These are phyloP conservation scores for Mycteria americana DNA, from an alignment of 2,797 vertebrate genomes.

Conservation along the genomic window DNA sequence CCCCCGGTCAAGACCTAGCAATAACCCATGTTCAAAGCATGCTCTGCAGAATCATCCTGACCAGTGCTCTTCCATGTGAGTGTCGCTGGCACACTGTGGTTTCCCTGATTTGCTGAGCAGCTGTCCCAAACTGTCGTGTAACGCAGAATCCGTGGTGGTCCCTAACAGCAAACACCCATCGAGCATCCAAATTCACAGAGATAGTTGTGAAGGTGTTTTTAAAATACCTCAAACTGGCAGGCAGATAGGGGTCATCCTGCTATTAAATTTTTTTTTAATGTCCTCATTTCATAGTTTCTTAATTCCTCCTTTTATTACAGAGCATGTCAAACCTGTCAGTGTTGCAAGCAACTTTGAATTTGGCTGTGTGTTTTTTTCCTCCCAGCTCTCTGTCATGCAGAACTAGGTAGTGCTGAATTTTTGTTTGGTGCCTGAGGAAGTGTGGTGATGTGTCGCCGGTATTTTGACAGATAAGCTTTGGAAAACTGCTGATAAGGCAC, in stretches of 20 bases:
- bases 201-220: neutral
- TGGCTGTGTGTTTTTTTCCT: neutral
- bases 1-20: neutral
- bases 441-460: neutral
- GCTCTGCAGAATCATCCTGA: neutral
- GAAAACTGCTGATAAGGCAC: neutral
- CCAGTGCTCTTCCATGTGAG: neutral
- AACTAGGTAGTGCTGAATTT: neutral
- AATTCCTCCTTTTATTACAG: neutral
- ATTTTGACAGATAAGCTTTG: neutral
- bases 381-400: neutral
- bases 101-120: neutral
- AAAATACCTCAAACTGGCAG: neutral
- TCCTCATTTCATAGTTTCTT: neutral
- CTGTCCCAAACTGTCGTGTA: neutral
- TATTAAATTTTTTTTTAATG: neutral
- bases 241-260: neutral
- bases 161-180: neutral
- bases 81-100: neutral
- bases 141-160: neutral
- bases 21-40: neutral
- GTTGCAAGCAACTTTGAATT: neutral
- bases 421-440: neutral
- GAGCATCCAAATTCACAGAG: neutral
- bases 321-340: neutral